Conservation (phyloP, 2,113 vertebrate genomes). For the Piprites chloris region DNA sequence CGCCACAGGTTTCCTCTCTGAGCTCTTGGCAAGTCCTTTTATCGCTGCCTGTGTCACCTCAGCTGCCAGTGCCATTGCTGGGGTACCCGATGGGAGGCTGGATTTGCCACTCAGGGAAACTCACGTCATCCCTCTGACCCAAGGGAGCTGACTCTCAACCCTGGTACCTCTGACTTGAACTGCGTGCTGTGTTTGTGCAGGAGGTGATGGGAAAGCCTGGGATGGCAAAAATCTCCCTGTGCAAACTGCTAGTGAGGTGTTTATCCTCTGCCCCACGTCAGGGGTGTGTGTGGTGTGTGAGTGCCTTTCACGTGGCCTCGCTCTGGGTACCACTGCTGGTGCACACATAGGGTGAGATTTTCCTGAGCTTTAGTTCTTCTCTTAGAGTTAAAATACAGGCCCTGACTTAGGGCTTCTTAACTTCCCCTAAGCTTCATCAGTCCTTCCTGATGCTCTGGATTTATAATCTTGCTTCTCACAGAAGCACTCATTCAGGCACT, state of each 20-base stretch:
- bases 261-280: no score
- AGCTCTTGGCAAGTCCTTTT: not conserved
- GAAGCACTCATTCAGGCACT: not conserved
- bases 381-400: not conserved
- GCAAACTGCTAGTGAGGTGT: accelerated
- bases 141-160: accelerated
- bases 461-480: not conserved
- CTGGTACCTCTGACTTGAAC: accelerated
- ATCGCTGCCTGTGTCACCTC: not conserved
- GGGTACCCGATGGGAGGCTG: not conserved
- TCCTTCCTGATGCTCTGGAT: not conserved
- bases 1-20: conserved; percentile 3
- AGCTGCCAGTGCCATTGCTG: not conserved
- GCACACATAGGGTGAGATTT: not conserved
- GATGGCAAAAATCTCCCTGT: not conserved
- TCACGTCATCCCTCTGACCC: accelerated
- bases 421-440: not conserved
- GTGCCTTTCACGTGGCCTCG: accelerated
- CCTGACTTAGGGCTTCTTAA: not conserved
- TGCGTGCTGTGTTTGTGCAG: not conserved
- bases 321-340: not conserved
- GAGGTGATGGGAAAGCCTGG: not conserved
- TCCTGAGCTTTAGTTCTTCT: not conserved
- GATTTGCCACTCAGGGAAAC: accelerated
- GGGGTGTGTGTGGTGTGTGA: accelerated